A percentile compares a stretch with the other conserved stretches of the same genome.
These are phyloP conservation scores for Salmo trutta DNA, from an alignment of 2,797 vertebrate genomes.

Conservation along the genomic window DNA sequence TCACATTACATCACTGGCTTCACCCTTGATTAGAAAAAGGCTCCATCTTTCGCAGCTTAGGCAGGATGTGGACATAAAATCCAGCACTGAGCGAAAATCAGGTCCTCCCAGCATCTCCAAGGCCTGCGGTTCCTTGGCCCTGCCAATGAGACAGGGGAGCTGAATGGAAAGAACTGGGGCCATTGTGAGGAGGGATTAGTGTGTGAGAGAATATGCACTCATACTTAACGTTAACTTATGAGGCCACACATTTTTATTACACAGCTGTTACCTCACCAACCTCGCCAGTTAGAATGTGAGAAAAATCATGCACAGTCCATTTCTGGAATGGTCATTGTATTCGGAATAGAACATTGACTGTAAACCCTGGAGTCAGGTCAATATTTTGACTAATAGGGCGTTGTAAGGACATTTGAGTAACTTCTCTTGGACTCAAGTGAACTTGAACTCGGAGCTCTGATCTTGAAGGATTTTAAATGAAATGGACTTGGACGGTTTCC, in stretches of 20 bases:
- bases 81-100: slow-evolving; percentile 43
- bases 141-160: slow-evolving; percentile 62
- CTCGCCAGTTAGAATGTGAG: slow-evolving; percentile 56
- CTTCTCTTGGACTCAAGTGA: slow-evolving; percentile 35
- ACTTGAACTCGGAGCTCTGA: slow-evolving; percentile 51
- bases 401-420: slow-evolving; percentile 60
- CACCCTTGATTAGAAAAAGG: slow-evolving; percentile 57
- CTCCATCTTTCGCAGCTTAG: slow-evolving; percentile 56
- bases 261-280: slow-evolving; percentile 61
- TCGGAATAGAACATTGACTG: slow-evolving; percentile 40
- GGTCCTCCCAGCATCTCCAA: slow-evolving; percentile 42
- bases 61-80: slow-evolving; percentile 70
- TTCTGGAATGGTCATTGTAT: slow-evolving; percentile 44
- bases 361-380: slow-evolving; percentile 61
- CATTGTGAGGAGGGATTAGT: slow-evolving; percentile 47
- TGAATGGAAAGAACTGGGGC: slow-evolving; percentile 58
- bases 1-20: slow-evolving; percentile 67
- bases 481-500: slow-evolving; percentile 41
- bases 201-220: slow-evolving; percentile 47
- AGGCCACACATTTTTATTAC: slow-evolving; percentile 67
- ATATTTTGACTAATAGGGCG: slow-evolving; percentile 41
- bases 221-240: slow-evolving; percentile 61
- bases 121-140: slow-evolving; percentile 42
- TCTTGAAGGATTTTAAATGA: slow-evolving; percentile 44
- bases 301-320: slow-evolving; percentile 52